Percentiles rank a stretch among this genome's conserved stretches.
Evolutionary conservation across 2,797 vertebrate genomes (phyloP).

Genomic region (Hozukius guyotensis): DNA sequence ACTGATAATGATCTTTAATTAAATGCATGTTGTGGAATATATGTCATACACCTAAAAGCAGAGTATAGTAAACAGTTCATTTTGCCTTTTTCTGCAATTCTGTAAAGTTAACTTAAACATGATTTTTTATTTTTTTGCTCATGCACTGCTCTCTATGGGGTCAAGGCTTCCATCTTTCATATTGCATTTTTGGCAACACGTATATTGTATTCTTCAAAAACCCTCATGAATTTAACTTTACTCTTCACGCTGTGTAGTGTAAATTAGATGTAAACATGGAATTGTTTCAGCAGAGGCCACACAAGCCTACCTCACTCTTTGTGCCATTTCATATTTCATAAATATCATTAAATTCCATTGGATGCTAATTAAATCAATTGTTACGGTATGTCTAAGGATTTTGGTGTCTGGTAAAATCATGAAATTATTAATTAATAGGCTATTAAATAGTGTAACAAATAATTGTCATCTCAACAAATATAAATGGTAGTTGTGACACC

Average conservation of each 20-base stretch:
- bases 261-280: neutral
- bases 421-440: constrained; percentile 13
- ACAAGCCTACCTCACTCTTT: neutral
- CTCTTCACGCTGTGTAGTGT: neutral
- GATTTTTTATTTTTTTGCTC: too few relatives aligned
- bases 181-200: neutral
- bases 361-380: neutral
- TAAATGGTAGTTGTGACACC: constrained; percentile 54
- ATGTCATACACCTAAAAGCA: neutral
- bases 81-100: neutral
- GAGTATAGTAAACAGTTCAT: neutral
- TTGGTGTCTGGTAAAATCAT: constrained; percentile 13
- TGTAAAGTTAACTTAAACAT: neutral
- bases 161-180: neutral
- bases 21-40: neutral
- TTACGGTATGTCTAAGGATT: neutral
- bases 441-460: constrained; percentile 13
- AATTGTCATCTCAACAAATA: constrained; percentile 53
- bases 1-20: neutral
- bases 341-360: neutral
- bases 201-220: neutral
- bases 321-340: neutral
- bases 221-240: neutral
- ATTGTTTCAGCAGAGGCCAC: neutral
- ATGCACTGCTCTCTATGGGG: too few relatives aligned